A percentile compares a stretch with the other conserved stretches of the same genome.
Evolutionary conservation across 2,113 vertebrate genomes (phyloP).

Genomic region (Tachycineta bicolor): DNA sequence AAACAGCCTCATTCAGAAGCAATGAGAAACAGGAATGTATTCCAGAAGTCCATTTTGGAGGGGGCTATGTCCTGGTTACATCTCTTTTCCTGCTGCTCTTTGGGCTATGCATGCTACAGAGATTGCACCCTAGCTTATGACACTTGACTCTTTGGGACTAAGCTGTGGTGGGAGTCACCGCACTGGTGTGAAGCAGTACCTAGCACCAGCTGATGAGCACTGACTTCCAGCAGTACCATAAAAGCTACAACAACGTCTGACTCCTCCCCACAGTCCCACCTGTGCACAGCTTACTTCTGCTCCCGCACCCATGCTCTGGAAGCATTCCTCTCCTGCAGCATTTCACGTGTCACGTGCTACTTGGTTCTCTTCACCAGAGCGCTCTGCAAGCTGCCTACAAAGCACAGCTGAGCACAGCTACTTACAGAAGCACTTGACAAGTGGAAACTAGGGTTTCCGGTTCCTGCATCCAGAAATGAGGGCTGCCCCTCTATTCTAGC

Average conservation of each 20-base stretch:
- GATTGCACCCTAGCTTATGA: not conserved
- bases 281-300: not conserved
- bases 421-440: not conserved
- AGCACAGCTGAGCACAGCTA: not conserved
- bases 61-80: not conserved
- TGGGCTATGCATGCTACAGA: not conserved
- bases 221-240: not conserved
- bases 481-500: not conserved
- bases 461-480: not conserved
- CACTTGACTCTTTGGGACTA: not conserved
- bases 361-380: not conserved
- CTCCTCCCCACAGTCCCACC: fast-evolving
- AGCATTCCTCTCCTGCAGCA: not conserved
- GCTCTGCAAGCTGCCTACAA: not conserved
- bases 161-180: fast-evolving
- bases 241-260: not conserved
- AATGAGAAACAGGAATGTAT: not conserved
- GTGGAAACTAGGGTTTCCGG: fast-evolving
- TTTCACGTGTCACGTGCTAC: not conserved
- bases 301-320: not conserved
- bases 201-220: not conserved
- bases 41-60: not conserved
- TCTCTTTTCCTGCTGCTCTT: not conserved
- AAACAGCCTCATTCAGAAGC: not conserved
- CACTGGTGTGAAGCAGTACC: no score